phyloP scores from a whole-genome alignment of 2,888 invertebrate species.

The Rugalucina vietnamica region DNA sequence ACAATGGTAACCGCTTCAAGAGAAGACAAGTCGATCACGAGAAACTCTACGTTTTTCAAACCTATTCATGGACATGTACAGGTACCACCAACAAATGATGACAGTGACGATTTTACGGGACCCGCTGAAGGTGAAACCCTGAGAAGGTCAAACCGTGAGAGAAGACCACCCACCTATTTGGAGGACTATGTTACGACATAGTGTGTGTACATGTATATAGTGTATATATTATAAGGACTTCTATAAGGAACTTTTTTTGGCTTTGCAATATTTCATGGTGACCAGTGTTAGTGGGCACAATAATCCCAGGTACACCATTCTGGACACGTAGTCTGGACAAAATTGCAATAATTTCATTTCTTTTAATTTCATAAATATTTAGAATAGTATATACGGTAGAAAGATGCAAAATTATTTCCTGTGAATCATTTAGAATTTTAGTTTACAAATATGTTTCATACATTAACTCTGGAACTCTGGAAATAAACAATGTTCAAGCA shows the following conservation, averaged over 20 bases:
- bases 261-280: neutral
- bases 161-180: neutral
- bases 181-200: neutral
- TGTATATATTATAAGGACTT: neutral
- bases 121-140: neutral
- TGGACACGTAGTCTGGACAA: neutral
- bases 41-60: constrained; percentile 1
- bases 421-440: neutral
- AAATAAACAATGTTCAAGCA: neutral
- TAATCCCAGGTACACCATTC: neutral
- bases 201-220: neutral
- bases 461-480: neutral
- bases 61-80: neutral
- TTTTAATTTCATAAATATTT: neutral
- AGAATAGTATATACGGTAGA: neutral
- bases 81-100: neutral
- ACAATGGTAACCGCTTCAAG: neutral
- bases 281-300: neutral
- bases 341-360: neutral
- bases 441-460: neutral
- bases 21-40: neutral
- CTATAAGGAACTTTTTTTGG: neutral
- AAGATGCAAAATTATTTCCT: neutral
- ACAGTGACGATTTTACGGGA: neutral
- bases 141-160: neutral